Evolutionary conservation across 2,797 vertebrate genomes (phyloP).

Genomic region (Phrynocephalus vlangalii): DNA sequence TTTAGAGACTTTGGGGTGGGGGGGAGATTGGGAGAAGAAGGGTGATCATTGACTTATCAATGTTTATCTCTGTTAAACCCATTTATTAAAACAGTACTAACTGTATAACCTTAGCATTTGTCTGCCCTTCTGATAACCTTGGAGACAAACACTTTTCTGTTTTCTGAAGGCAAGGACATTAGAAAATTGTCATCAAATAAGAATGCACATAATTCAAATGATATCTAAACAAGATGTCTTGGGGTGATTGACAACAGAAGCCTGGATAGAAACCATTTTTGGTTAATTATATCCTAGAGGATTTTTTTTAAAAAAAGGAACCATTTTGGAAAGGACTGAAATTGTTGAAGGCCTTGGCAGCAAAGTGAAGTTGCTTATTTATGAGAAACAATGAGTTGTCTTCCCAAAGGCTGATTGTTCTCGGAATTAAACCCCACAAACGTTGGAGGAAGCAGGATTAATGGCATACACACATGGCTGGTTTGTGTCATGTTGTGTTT

Average conservation of each 20-base stretch:
- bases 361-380: constrained; percentile 67
- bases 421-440: constrained; percentile 48
- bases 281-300: constrained; percentile 54
- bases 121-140: constrained; percentile 90
- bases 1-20: no score
- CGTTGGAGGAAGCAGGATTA: constrained; percentile 60
- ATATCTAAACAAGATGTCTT: constrained; percentile 67
- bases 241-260: constrained; percentile 55
- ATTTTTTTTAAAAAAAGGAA: constrained; percentile 55
- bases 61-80: constrained; percentile 57
- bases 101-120: constrained; percentile 86
- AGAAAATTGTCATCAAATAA: constrained; percentile 68
- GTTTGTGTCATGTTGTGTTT: constrained; percentile 60
- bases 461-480: constrained; percentile 45
- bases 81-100: constrained; percentile 76
- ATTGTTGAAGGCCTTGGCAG: constrained; percentile 71
- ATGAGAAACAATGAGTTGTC: constrained; percentile 68
- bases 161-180: constrained; percentile 69
- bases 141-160: constrained; percentile 78
- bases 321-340: constrained; percentile 53
- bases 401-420: constrained; percentile 69
- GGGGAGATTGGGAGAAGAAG: constrained; percentile 27
- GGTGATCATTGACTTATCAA: constrained; percentile 66
- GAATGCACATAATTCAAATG: constrained; percentile 62
- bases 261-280: constrained; percentile 48